Percentiles rank a stretch among this genome's conserved stretches.
Conservation (phyloP, 2,113 vertebrate species). For the Dissostichus mawsoni region DNA sequence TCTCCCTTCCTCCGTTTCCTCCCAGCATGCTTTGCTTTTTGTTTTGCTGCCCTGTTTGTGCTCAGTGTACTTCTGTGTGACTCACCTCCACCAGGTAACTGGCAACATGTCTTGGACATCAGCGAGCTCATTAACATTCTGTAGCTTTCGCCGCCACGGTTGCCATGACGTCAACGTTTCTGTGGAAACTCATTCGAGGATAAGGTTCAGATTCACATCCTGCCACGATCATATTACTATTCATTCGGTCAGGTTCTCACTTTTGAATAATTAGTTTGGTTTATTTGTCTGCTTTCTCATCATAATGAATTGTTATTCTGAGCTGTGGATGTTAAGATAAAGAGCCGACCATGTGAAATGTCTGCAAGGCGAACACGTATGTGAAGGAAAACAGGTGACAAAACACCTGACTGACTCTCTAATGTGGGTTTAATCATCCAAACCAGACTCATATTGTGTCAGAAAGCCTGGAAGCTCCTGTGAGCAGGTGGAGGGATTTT, state of each 20-base stretch:
- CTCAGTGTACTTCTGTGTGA: constrained; percentile 13
- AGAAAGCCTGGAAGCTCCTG: not conserved
- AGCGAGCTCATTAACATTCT: constrained; percentile 69
- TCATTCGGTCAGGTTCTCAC: constrained; percentile 38
- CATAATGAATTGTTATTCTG: constrained; percentile 15
- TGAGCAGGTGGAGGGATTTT: constrained; percentile 16
- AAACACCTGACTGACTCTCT: constrained; percentile 51
- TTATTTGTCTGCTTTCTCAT: constrained; percentile 19
- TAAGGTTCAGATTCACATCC: constrained; percentile 59
- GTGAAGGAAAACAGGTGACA: constrained; percentile 24
- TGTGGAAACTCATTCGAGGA: constrained; percentile 58
- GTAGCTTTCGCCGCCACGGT: constrained; percentile 44
- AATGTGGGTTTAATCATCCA: constrained; percentile 69
- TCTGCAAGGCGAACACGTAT: constrained; percentile 28
- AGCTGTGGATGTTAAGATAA: constrained; percentile 17
- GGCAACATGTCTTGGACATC: constrained; percentile 50
- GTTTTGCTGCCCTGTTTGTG: constrained; percentile 11
- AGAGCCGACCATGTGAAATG: constrained; percentile 18
- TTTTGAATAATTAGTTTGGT: constrained; percentile 33
- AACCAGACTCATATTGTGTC: constrained; percentile 25
- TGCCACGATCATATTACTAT: constrained; percentile 47
- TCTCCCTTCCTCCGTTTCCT: constrained; percentile 14
- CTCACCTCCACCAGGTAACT: constrained; percentile 64
- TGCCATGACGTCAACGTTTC: constrained; percentile 74
- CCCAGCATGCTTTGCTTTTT: constrained; percentile 20